Base-by-base conservation (phyloP, 2,797 vertebrate genomes). In the Sebastes nivosus region DNA sequence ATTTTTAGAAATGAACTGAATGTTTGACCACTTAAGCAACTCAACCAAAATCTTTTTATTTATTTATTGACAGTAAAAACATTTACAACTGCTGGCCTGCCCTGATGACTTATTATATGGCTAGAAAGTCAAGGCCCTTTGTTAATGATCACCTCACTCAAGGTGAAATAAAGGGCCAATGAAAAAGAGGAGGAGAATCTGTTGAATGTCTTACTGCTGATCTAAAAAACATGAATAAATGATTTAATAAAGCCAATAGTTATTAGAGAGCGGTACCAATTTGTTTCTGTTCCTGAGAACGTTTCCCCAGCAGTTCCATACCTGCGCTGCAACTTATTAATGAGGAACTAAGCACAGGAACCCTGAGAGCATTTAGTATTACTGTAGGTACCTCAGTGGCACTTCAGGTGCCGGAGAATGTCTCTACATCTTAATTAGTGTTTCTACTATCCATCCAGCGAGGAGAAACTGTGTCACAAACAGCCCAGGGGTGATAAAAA, bases 361-460 rank as follows among this genome's bases (percentile, higher is more conserved):
- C 24, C 38, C 29, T 55, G 42, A 46, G 76, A 78, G 61, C 38
- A 6, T 84, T 86, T 74, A 67, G 63, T 10, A 32, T 66, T 46
- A 34, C 67, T 34, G 30, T 12, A 72, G 72, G 38, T 79, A 74
- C 52, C 77, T 69, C 55, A 58, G 70, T 72, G 70, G 63, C 78
- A 80, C 80, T 73, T 88, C 75, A 67, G 78, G 72, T 77, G 36
- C 38, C 10, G 13, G 64, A 73, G 24, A 79, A 81, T 75, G 72
- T 87, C 52, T 81, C 67, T 58, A 69, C 71, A 80, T 89, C 90
- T 88, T 90, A 89, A 94, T 94, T 87, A 94, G 83, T 66, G 55
- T 59, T 72, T 71, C 50, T 64, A 54, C 75, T 58, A 72, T 67
- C 75, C 76, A 75, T 72, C 65, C 67, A 75, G 66, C 20, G 12